Conservation (phyloP, 2,797 vertebrate species). For the Premnoplex brunnescens region DNA sequence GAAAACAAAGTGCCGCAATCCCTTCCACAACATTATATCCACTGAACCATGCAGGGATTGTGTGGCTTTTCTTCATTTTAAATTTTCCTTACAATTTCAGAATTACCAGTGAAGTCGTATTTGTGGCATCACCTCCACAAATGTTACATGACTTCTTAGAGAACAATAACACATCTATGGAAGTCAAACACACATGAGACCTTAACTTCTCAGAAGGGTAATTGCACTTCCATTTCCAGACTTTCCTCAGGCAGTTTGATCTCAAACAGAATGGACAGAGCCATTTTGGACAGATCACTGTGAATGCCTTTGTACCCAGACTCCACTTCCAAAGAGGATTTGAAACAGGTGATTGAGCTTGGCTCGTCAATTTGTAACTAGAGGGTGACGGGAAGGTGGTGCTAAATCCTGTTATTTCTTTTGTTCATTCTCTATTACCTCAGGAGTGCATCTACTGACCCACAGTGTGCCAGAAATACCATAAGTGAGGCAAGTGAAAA, state of each 20-base stretch:
- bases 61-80: background rate
- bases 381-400: background rate
- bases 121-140: background rate
- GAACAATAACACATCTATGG: background rate
- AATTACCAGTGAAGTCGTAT: rapidly evolving
- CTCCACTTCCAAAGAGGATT: background rate
- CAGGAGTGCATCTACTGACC: background rate
- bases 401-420: background rate
- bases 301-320: rapidly evolving
- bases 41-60: background rate
- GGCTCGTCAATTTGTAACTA: background rate
- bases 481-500: background rate
- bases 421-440: background rate
- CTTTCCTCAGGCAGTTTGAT: background rate
- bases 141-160: background rate
- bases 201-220: background rate
- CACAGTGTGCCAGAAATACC: background rate
- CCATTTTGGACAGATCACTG: background rate
- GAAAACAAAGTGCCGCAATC: background rate
- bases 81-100: background rate
- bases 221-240: background rate
- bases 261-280: background rate
- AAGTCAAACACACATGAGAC: background rate
- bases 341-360: background rate
- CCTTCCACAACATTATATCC: background rate